These are phyloP conservation scores for Champsocephalus esox DNA, from an alignment of 2,797 vertebrate species.

Conservation along the genomic window DNA sequence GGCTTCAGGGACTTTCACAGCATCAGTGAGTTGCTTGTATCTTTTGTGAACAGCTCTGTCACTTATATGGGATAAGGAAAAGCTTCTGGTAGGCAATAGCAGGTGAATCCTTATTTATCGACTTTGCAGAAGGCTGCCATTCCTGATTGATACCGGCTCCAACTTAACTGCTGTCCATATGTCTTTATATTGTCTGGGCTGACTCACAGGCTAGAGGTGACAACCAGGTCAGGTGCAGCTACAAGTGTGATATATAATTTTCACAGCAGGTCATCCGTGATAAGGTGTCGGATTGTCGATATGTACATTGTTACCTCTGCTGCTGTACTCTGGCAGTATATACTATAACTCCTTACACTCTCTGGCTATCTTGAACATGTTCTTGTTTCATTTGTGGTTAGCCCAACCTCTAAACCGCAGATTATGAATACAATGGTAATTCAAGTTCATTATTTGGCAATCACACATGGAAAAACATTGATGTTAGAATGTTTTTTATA, in stretches of 20 bases:
- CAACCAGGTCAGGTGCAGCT: slow-evolving; percentile 13
- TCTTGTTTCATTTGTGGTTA: background rate
- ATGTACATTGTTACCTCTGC: background rate
- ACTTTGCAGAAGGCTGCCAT: slow-evolving; percentile 64
- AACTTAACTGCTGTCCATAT: slow-evolving; percentile 73
- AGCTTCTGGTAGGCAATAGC: slow-evolving; percentile 68
- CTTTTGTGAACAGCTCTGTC: slow-evolving; percentile 70
- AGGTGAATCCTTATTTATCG: slow-evolving; percentile 76
- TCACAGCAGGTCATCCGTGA: slow-evolving; percentile 7
- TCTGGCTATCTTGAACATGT: background rate
- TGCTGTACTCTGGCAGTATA: background rate
- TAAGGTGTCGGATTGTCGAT: background rate
- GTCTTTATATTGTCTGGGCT: slow-evolving; percentile 64
- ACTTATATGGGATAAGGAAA: slow-evolving; percentile 58
- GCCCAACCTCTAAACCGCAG: background rate
- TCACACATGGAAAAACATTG: background rate
- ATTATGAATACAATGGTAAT: background rate
- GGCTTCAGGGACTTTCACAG: slow-evolving; percentile 54
- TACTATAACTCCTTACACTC: background rate
- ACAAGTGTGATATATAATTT: slow-evolving; percentile 26
- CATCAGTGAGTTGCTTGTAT: slow-evolving; percentile 34
- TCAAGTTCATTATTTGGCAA: background rate
- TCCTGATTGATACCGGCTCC: slow-evolving; percentile 74
- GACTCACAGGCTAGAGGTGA: slow-evolving; percentile 31
- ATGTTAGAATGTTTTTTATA: background rate